Evolutionary conservation across 1,140 invertebrate species (phyloP).

Genomic region (Propsilocerus akamusi): DNA sequence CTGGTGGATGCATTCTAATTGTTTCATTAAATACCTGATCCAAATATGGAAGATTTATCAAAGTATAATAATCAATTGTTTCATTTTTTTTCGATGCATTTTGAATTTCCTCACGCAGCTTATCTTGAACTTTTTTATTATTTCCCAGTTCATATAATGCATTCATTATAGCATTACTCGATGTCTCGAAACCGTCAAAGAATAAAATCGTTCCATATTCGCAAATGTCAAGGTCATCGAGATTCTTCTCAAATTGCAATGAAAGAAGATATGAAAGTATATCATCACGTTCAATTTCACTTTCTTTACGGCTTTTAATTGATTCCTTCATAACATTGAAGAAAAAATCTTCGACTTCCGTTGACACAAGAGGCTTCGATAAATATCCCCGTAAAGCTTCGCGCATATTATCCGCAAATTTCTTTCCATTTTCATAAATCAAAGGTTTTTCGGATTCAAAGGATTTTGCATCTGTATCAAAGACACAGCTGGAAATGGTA

Average conservation of each 20-base stretch:
- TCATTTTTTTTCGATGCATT: no score
- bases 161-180: constrained; percentile 12
- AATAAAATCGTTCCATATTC: constrained; percentile 16
- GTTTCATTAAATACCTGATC: constrained; percentile 9
- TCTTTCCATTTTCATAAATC: constrained; percentile 12
- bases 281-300: constrained; percentile 12
- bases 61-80: not conserved
- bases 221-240: constrained; percentile 10
- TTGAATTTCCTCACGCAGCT: constrained; percentile 3
- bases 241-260: constrained; percentile 15
- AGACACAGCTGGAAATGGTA: constrained; percentile 26
- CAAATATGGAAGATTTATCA: not conserved
- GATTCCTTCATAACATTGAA: constrained; percentile 15
- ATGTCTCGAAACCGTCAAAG: constrained; percentile 19
- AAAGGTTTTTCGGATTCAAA: constrained; percentile 13
- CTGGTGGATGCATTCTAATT: constrained; percentile 8
- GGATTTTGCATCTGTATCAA: constrained; percentile 24
- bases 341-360: constrained; percentile 15
- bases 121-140: not conserved
- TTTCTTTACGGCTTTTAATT: constrained; percentile 13
- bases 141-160: constrained; percentile 24
- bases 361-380: constrained; percentile 12
- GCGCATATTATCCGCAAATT: constrained; percentile 12
- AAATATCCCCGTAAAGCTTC: constrained; percentile 9
- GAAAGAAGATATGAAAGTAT: constrained; percentile 22